A percentile compares a stretch with the other conserved stretches of the same genome.
phyloP scores from a whole-genome alignment of 2,797 vertebrate species.

The Hirundo rustica region DNA sequence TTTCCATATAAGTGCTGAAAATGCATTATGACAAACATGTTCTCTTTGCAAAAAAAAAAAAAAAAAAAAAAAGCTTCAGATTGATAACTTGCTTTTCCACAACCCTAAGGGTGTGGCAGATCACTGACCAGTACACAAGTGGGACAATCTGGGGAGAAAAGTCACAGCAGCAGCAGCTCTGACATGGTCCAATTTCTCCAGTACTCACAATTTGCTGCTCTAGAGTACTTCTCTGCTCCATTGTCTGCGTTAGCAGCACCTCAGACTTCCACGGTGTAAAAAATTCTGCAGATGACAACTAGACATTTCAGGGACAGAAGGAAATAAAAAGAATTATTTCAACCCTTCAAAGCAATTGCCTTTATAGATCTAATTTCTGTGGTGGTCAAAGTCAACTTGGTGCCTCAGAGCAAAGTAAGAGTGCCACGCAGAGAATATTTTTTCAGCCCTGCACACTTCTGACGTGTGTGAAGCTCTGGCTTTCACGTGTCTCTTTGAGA shows the following conservation, averaged over 20 bases:
- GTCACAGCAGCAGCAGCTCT: neutral
- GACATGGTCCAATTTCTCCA: neutral
- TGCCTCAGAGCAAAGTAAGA: constrained; percentile 24
- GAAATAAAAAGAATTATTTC: neutral
- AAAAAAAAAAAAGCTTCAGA: neutral
- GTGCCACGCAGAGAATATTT: neutral
- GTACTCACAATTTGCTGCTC: neutral
- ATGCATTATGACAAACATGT: neutral
- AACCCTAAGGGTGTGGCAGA: neutral
- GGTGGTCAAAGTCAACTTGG: neutral
- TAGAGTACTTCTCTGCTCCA: neutral
- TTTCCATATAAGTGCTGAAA: neutral
- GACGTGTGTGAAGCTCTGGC: neutral
- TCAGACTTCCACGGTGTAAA: neutral
- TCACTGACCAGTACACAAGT: neutral
- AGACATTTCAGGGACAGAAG: constrained; percentile 4
- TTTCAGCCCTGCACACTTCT: neutral
- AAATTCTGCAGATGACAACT: neutral
- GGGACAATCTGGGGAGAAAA: neutral
- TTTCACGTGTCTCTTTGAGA: constrained; percentile 36
- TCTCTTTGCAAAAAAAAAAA: neutral
- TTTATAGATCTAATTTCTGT: neutral
- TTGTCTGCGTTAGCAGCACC: neutral
- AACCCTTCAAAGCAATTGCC: neutral
- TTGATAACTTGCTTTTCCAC: neutral